These are phyloP conservation scores for Bucco capensis DNA, from an alignment of 2,113 vertebrate species.

Conservation along the genomic window DNA sequence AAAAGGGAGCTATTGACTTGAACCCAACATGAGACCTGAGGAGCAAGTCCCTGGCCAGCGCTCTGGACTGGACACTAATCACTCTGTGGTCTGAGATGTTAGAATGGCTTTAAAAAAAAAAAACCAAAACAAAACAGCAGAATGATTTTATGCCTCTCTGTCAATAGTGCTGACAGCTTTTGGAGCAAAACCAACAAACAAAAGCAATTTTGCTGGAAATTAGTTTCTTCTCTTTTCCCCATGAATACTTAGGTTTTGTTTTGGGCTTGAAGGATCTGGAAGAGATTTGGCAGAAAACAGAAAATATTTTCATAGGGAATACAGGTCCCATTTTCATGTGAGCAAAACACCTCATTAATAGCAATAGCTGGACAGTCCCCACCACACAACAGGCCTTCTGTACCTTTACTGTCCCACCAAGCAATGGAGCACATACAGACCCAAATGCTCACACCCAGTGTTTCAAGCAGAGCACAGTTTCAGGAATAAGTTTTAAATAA, in stretches of 20 bases:
- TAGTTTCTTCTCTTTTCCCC: neutral
- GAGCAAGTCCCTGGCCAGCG: neutral
- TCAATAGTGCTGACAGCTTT: neutral
- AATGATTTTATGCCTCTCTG: neutral
- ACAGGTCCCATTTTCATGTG: neutral
- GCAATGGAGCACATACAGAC: neutral
- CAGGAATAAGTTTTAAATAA: slow-evolving; percentile 41
- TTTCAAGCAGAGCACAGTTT: neutral
- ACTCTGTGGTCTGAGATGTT: neutral
- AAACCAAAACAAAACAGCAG: neutral
- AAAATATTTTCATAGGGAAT: neutral
- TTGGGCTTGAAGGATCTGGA: neutral
- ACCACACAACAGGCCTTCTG: neutral
- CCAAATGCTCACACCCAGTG: neutral
- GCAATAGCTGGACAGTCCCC: neutral
- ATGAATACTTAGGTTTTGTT: neutral
- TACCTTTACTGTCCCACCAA: neutral
- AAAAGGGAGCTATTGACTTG: neutral
- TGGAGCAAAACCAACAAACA: neutral
- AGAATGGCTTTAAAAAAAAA: neutral
- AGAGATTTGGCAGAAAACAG: neutral
- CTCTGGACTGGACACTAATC: neutral
- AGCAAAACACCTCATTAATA: neutral
- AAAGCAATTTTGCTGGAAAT: neutral
- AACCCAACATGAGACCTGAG: neutral